Conservation (phyloP, 2,797 vertebrate genomes). For the Pitangus sulphuratus region DNA sequence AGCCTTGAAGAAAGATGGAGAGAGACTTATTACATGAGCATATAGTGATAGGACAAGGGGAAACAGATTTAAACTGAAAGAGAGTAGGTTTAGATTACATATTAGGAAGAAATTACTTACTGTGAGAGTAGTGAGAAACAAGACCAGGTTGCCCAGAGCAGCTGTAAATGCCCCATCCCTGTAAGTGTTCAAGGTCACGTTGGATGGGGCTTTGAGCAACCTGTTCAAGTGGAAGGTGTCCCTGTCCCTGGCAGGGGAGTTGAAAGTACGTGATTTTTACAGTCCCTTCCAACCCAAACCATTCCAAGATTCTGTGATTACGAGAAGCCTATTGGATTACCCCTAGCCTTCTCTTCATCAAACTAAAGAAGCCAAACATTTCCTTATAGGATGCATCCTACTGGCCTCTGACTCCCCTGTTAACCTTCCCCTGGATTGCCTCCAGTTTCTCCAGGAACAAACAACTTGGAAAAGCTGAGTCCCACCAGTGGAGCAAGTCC, state of each 20-base stretch:
- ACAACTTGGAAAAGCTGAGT: neutral
- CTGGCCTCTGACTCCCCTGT: neutral
- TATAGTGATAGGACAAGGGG: neutral
- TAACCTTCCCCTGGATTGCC: neutral
- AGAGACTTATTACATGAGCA: neutral
- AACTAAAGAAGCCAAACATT: neutral
- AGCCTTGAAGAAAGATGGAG: neutral
- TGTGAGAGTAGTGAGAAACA: neutral
- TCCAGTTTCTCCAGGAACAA: neutral
- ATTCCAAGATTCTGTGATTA: neutral
- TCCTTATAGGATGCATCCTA: neutral
- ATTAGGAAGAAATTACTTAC: neutral
- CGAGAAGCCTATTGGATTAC: neutral
- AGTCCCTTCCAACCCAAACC: neutral
- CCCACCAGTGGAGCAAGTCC: neutral
- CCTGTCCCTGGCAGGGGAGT: neutral
- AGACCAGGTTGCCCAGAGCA: neutral
- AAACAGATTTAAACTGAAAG: neutral
- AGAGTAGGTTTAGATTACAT: neutral
- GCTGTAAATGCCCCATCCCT: rapidly evolving
- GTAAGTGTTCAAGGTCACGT: neutral
- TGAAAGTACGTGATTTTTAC: neutral
- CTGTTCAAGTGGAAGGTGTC: neutral
- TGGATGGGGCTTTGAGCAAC: neutral
- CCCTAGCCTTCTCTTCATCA: neutral